Percentiles rank a stretch among this genome's conserved stretches.
Conservation (phyloP, 2,797 vertebrate species). For the Rhodeus uyekii region DNA sequence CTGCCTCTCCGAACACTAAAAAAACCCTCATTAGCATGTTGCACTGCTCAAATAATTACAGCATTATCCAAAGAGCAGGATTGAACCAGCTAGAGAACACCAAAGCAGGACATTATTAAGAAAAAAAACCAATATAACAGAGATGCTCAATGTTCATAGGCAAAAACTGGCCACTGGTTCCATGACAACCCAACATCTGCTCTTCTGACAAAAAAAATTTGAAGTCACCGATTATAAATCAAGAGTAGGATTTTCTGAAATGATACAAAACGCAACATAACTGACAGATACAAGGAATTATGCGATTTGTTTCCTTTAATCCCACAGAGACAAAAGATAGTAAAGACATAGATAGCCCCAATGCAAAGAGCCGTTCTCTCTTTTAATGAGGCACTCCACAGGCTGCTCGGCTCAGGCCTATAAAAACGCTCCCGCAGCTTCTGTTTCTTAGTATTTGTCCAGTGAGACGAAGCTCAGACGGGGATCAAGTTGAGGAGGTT, state of each 20-base stretch:
- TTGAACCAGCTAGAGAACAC: background rate
- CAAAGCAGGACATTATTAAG: conserved; percentile 9
- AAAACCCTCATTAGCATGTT: conserved; percentile 44
- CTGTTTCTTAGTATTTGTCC: conserved; percentile 19
- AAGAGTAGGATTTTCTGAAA: conserved; percentile 15
- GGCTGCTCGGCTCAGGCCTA: conserved; percentile 25
- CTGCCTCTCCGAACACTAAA: conserved; percentile 13
- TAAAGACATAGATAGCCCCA: background rate
- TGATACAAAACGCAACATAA: background rate
- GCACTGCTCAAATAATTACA: conserved; percentile 43
- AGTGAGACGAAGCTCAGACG: conserved; percentile 12
- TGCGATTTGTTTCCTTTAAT: background rate
- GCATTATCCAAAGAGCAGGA: conserved; percentile 36
- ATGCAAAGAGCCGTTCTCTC: conserved; percentile 25
- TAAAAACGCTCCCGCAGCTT: conserved; percentile 44
- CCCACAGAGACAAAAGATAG: background rate
- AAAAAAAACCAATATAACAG: conserved; percentile 9
- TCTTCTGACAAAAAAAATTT: conserved; percentile 3
- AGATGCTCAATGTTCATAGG: background rate
- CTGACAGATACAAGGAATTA: conserved; percentile 2
- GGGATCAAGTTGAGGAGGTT: conserved; percentile 23
- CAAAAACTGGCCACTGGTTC: background rate
- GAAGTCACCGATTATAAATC: background rate
- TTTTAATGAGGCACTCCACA: conserved; percentile 42
- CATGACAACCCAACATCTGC: conserved; percentile 8